Percentiles rank a stretch among this genome's conserved stretches.
phyloP scores from a whole-genome alignment of 2,888 invertebrate species.

The Synergus gifuensis region DNA sequence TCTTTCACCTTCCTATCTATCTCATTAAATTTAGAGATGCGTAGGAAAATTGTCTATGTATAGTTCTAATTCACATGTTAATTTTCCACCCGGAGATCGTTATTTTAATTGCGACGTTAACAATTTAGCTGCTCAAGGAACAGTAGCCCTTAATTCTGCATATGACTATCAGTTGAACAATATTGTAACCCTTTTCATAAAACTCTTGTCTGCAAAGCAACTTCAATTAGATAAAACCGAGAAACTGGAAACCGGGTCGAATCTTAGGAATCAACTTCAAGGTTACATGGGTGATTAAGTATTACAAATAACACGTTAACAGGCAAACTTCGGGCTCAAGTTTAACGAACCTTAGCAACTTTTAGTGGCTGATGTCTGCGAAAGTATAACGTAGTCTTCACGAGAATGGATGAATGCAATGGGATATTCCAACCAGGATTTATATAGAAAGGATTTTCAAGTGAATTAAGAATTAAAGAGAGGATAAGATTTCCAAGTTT shows the following conservation, averaged over 20 bases:
- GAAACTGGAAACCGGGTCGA: slow-evolving; percentile 48
- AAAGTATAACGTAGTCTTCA: slow-evolving; percentile 23
- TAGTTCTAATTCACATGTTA: slow-evolving; percentile 73
- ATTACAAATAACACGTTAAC: slow-evolving; percentile 58
- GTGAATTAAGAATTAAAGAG: neutral
- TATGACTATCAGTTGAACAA: slow-evolving; percentile 52
- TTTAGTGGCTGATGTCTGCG: slow-evolving; percentile 44
- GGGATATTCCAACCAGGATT: slow-evolving; percentile 2
- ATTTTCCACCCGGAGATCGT: slow-evolving; percentile 63
- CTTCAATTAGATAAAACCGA: slow-evolving; percentile 64
- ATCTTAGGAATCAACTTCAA: slow-evolving; percentile 44
- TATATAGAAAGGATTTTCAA: slow-evolving; percentile 13
- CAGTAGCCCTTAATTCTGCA: slow-evolving; percentile 53
- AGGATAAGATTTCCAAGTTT: neutral
- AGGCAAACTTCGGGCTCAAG: slow-evolving; percentile 50
- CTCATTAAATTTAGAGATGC: too few relatives aligned
- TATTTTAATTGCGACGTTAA: slow-evolving; percentile 63
- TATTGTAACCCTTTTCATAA: slow-evolving; percentile 62
- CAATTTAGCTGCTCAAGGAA: slow-evolving; percentile 51
- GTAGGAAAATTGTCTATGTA: too few relatives aligned
- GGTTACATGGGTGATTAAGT: slow-evolving; percentile 60
- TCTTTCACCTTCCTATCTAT: too few relatives aligned
- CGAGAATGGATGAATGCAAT: slow-evolving; percentile 20
- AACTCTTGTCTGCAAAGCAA: slow-evolving; percentile 34
- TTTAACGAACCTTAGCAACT: slow-evolving; percentile 46